A percentile compares a stretch with the other conserved stretches of the same genome.
These are phyloP conservation scores for Philonicus albiceps DNA, from an alignment of 2,888 invertebrate genomes.

Conservation along the genomic window DNA sequence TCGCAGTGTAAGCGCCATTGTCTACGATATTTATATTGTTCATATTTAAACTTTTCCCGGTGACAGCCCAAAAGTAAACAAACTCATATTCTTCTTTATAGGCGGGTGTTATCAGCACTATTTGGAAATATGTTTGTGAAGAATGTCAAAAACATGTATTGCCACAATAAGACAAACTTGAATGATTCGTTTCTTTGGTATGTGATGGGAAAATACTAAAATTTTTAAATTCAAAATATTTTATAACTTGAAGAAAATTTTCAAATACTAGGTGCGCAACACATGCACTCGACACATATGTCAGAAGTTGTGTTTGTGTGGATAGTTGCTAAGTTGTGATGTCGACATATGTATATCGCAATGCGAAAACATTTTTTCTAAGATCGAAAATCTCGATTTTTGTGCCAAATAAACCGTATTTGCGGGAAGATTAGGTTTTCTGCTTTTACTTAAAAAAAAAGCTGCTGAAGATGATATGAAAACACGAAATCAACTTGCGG, in stretches of 20 bases:
- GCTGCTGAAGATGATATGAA: no score
- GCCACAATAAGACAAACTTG: neutral
- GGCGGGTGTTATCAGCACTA: neutral
- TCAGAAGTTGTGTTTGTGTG: no score
- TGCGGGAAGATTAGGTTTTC: no score
- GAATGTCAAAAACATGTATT: neutral
- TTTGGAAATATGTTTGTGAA: neutral
- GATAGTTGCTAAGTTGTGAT: no score
- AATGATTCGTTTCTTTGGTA: neutral
- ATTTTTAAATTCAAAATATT: neutral
- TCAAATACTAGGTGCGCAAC: no score
- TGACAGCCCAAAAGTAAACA: neutral
- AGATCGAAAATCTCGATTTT: no score
- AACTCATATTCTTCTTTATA: neutral
- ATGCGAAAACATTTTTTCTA: no score
- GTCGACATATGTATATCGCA: no score
- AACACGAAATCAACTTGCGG: no score
- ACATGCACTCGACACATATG: no score
- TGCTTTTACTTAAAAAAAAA: no score
- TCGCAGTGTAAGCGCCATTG: constrained; percentile 87
- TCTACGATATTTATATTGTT: constrained; percentile 69
- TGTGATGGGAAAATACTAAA: neutral
- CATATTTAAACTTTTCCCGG: neutral
- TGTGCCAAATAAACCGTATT: no score
- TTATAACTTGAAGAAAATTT: neutral